Evolutionary conservation across 2,888 invertebrate species (phyloP).

Genomic region (Altica lythri): DNA sequence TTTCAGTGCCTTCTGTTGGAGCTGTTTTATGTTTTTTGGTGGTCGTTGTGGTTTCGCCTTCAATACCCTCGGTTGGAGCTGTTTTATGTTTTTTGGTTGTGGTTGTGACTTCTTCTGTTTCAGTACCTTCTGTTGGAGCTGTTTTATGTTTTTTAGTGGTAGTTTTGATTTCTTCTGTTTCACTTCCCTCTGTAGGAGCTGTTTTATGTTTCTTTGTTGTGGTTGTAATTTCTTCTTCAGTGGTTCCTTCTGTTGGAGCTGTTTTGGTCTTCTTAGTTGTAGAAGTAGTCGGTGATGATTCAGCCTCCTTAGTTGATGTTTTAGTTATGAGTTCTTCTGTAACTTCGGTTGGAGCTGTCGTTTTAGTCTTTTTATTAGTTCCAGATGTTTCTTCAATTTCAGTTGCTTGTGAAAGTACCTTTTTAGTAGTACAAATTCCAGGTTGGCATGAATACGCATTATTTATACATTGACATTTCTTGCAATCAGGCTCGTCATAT

Average conservation of each 20-base stretch:
- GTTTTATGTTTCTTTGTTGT: background rate
- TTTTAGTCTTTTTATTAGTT: no score
- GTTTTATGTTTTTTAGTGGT: background rate
- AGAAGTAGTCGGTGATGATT: no score
- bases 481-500: conserved; percentile 65
- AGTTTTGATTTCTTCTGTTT: background rate
- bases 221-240: background rate
- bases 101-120: conserved; percentile 20
- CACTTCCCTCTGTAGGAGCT: background rate
- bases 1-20: conserved; percentile 1
- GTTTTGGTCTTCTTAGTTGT: no score
- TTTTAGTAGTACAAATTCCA: conserved; percentile 19
- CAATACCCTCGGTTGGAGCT: background rate
- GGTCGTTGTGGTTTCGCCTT: background rate
- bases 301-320: no score
- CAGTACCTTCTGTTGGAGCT: conserved; percentile 30
- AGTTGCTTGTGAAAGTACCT: no score
- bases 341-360: background rate
- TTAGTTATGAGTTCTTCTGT: no score
- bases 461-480: conserved; percentile 79
- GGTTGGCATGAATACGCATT: conserved; percentile 75
- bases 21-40: background rate
- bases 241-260: conserved; percentile 40
- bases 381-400: no score
- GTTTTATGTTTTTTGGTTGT: background rate